These are phyloP conservation scores for Merops nubicus DNA, from an alignment of 2,113 vertebrate species.

Conservation along the genomic window DNA sequence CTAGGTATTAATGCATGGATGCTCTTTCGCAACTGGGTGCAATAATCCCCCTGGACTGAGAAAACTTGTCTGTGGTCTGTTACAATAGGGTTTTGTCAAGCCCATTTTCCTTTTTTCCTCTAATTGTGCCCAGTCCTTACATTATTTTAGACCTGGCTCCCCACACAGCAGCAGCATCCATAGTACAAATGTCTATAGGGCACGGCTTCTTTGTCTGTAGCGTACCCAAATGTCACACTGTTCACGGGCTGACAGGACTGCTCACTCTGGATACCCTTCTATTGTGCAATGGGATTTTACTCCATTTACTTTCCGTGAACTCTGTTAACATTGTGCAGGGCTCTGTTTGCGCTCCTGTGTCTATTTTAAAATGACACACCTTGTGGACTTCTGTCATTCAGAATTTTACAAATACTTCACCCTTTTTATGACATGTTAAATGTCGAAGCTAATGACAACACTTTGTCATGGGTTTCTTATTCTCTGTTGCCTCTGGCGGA, in stretches of 20 bases:
- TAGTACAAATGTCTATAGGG: not conserved
- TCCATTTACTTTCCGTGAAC: conserved; percentile 54
- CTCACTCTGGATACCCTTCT: not conserved
- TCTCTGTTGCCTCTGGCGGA: not conserved
- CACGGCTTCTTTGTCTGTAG: not conserved
- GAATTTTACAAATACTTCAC: conserved; percentile 64
- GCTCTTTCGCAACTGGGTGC: conserved; percentile 7
- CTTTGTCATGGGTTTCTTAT: not conserved
- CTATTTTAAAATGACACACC: conserved; percentile 66
- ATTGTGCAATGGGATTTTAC: conserved; percentile 52
- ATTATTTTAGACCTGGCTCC: not conserved
- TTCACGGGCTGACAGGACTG: not conserved
- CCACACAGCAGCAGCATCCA: not conserved
- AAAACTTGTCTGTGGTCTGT: not conserved
- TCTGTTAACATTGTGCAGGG: conserved; percentile 21
- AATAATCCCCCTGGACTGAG: conserved; percentile 26
- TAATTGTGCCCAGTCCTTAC: not conserved
- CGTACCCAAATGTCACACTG: not conserved
- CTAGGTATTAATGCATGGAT: not conserved
- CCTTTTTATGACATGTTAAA: conserved; percentile 21
- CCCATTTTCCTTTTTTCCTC: not conserved
- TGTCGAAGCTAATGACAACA: not conserved
- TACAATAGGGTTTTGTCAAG: conserved; percentile 9
- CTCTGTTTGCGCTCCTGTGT: conserved; percentile 16
- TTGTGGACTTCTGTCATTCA: conserved; percentile 47